Evolutionary conservation across 2,888 invertebrate genomes (phyloP).

Genomic region (Petrolisthes cinctipes): DNA sequence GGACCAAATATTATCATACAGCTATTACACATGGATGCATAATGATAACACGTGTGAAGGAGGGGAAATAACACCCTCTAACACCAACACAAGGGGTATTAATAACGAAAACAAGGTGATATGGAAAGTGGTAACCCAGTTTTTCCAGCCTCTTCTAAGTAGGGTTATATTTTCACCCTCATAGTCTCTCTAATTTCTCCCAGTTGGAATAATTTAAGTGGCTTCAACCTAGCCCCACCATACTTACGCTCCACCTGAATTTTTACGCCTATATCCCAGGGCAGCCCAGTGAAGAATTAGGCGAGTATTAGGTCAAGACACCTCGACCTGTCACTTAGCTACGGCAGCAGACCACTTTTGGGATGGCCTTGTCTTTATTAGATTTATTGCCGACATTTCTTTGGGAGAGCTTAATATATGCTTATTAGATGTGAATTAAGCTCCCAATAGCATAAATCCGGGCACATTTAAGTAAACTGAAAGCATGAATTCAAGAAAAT

Average conservation of each 20-base stretch:
- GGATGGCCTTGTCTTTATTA: neutral
- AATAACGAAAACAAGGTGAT: neutral
- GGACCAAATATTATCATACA: no score
- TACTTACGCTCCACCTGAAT: slow-evolving; percentile 60
- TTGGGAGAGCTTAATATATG: neutral
- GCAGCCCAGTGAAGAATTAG: slow-evolving; percentile 14
- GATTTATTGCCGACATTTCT: neutral
- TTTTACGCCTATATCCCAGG: slow-evolving; percentile 15
- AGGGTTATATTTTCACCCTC: neutral
- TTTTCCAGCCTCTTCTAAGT: neutral
- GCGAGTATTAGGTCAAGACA: neutral
- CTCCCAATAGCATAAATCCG: neutral
- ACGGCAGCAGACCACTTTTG: neutral
- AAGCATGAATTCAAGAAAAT: neutral
- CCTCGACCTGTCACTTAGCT: neutral
- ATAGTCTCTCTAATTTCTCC: neutral
- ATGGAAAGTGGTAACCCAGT: neutral
- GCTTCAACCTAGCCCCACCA: neutral
- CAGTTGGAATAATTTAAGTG: neutral
- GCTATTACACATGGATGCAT: no score
- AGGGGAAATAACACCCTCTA: no score
- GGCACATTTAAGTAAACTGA: neutral
- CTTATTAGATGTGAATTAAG: neutral
- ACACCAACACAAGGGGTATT: no score
- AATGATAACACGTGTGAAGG: no score